A percentile compares a stretch with the other conserved stretches of the same genome.
Evolutionary conservation across 2,797 vertebrate genomes (phyloP).

Genomic region (Hemibagrus guttatus): DNA sequence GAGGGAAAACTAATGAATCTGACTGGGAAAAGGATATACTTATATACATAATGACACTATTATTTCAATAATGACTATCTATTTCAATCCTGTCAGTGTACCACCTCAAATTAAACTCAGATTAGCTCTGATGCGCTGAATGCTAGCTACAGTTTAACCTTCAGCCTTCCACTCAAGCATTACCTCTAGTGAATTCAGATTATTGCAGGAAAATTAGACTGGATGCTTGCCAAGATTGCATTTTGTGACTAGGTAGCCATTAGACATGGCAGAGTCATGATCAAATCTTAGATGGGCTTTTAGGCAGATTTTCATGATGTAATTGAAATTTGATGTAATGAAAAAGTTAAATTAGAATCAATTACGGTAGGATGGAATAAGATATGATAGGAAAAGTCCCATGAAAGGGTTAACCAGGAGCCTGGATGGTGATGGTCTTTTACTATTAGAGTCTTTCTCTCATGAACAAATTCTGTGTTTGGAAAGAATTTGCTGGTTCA

Average conservation of each 20-base stretch:
- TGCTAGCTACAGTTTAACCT: slow-evolving; percentile 10
- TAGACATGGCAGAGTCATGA: neutral
- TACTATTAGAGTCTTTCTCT: too few relatives aligned
- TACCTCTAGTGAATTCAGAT: neutral
- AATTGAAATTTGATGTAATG: neutral
- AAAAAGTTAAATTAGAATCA: neutral
- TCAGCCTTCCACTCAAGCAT: neutral
- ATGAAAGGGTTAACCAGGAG: neutral
- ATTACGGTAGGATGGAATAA: neutral
- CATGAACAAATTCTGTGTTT: too few relatives aligned
- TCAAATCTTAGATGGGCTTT: neutral
- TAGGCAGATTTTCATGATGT: neutral
- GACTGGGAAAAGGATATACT: slow-evolving; percentile 17
- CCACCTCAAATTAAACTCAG: slow-evolving; percentile 34
- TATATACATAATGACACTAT: slow-evolving; percentile 23
- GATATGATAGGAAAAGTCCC: too few relatives aligned
- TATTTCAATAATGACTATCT: too few relatives aligned
- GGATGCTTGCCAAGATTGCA: neutral
- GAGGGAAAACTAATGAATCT: slow-evolving; percentile 14
- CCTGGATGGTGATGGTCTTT: neutral
- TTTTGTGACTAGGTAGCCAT: neutral
- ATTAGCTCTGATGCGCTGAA: slow-evolving; percentile 21
- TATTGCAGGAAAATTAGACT: slow-evolving; percentile 4
- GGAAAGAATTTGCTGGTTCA: neutral
- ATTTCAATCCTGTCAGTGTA: slow-evolving; percentile 18